Evolutionary conservation across 2,888 invertebrate genomes (phyloP), one percentile per base, ranked within the genome.

Genomic region (Elmis aenea): DNA sequence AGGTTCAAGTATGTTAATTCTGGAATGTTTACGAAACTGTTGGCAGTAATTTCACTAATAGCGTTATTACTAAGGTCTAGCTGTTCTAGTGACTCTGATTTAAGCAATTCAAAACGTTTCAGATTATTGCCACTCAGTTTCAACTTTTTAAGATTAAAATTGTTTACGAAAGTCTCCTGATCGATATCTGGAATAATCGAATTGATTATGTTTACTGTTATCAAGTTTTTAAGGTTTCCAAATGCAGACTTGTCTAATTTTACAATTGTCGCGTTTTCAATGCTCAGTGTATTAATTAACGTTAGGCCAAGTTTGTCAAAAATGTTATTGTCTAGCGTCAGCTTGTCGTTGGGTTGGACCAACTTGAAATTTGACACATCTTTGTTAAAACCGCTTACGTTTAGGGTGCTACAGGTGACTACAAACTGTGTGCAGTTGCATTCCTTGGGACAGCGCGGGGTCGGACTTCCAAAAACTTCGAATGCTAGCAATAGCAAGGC

Each of bases 241-340:
- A 88, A 87, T 1, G 85, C 85, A 27, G 74, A 77, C 11, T 76
- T 75, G 50, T 79, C 77, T 47, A 86, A 72, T 35, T 74, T 73
- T 26, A 74, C 69, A 54, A 87, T 80, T 5, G 77, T 77, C 41
- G 82, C 82, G 59, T 84, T 80, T 31, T 76, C 74, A 50, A 85
- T 81, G 56, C 77, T 77, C 9, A 85, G 74, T 2, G 81, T 77
- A 13, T 79, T 76, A 20, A 85, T 69, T 51, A 76, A 74, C 51
- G 78, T 75, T 13, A 85, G 70, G 25, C 81, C 80, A 38, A 80
- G 67, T 46, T 75, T 74, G 45, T 71, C 67, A 61, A 82, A 82
- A 51, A 79, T 74, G 33, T 72, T 71, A 36, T 75, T 74, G 6
- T 75, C 76, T 34, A 85, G 66, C 9, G 75, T 67, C 34, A 81